Evolutionary conservation across 2,797 vertebrate genomes (phyloP), one percentile per base, ranked within the genome.

Genomic region (Tenualosa ilisha): DNA sequence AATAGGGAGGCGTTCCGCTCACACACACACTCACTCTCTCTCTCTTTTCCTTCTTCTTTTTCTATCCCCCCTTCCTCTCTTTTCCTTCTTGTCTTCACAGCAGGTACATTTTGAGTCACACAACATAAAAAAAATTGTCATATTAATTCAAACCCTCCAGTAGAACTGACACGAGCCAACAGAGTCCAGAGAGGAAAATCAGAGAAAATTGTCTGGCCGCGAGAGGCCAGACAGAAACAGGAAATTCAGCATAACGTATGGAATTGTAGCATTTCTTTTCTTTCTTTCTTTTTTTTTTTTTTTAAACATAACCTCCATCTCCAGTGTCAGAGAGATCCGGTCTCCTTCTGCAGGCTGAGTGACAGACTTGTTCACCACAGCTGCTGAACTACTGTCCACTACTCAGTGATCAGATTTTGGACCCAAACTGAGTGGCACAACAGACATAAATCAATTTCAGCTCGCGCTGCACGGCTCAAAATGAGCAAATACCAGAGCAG

Each of bases 401-500:
- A 46, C 46, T 46, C 72, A 79, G 43, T 17, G 40, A 40, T 46
- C 17, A 3, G 20, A 46, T n/a, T 79, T 46, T 79, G 46, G 17
- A 17, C 72, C 72, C 72, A 46, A 79, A 37, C 72, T 46, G 40
- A 43, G 72, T 79, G 72, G 46, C 72, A 79, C 15, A 8, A 22
- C 40, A 43, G 17, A 40, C 37, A 79, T 46, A 79, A 79, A 79
- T 79, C 37, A 79, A 79, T 79, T 79, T 46, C 72, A 79, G 40
- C 1, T 5, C 72, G 46, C 6, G 40, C 37, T 20, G 72, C 17
- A 9, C 13, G 20, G 17, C 72, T 17, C 26, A 6, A 79, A 17
- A 46, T 46, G 17, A 79, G 40, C 37, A 22, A 43, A 79, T 46
- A 20, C 72, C 6, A 3, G 40, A 46, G 72, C 40, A 46, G 17